Base-by-base conservation (phyloP, 2,888 invertebrate species). In the Eupeodes luniger region DNA sequence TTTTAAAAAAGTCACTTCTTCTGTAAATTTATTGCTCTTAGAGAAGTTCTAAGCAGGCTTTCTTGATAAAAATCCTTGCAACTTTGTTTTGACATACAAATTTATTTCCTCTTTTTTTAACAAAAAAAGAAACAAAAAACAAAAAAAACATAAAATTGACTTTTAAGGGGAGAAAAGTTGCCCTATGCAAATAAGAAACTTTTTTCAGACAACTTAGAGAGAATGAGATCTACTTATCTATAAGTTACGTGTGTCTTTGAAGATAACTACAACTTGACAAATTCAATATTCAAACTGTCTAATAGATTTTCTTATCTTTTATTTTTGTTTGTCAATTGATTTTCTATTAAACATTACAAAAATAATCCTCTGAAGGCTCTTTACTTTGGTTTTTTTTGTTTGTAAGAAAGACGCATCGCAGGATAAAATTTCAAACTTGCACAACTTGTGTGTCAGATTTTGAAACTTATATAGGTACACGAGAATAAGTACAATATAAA, bases 241-340 rank as follows among this genome's bases (percentile, higher is more conserved):
- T 34, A n/a, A n/a, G 14, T 51, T 67, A 10, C 34, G 11, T 27
- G 12, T 47, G 12, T 44, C 40, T 47, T 64, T 7, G 6, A 44
- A 27, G 47, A 7, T 12, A 9, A n/a, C 3, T 61, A 27, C 36
- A 0, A 16, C 4, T 16, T 36, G 4, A 40, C n/a, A 62, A 67
- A 27, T 49, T 49, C 10, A 67, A 67, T 51, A 67, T 67, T 67
- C 40, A 67, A 67, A 67, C 47, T 67, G 66, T 67, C 66, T 49
- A 49, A 49, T 27, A 1, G 66, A 51, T 66, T 14, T 51, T 14
- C 34, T 51, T 67, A 51, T 51, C 51, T 67, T 11, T 11, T 34
- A 16, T 51, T 40, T 34, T 34, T 67, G 2, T 27, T 27, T 27
- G 27, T 67, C 49, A 49, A 34, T 67, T 27, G 12, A 40, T 62